Conservation (phyloP, 2,888 invertebrate genomes). For the Electrophaes corylata region DNA sequence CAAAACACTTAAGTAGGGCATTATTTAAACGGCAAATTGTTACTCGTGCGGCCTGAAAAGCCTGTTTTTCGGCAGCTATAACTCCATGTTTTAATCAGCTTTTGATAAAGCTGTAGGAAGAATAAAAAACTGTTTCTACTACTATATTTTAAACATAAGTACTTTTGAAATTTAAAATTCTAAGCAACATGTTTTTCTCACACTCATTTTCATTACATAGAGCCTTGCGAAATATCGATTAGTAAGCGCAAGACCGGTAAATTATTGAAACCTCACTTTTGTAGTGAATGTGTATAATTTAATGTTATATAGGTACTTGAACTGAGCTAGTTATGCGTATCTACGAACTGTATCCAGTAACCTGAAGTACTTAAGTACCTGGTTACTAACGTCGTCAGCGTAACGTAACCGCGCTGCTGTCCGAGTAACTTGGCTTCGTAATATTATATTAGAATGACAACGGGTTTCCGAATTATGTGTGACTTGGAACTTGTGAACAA, state of each 20-base stretch:
- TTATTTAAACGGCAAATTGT: conserved; percentile 16
- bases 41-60: conserved; percentile 11
- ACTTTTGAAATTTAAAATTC: conserved; percentile 17
- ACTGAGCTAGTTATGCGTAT: conserved; percentile 60
- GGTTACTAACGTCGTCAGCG: conserved; percentile 51
- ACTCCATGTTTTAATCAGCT: neutral
- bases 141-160: too few species aligned
- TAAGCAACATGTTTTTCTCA: conserved; percentile 35
- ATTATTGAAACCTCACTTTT: conserved; percentile 57
- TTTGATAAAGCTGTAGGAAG: too few species aligned
- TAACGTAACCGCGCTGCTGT: conserved; percentile 62
- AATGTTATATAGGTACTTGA: conserved; percentile 50
- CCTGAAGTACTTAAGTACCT: conserved; percentile 44
- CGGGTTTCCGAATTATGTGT: conserved; percentile 58
- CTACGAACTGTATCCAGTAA: conserved; percentile 55
- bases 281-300: conserved; percentile 55
- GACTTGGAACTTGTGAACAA: conserved; percentile 50
- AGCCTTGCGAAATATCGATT: conserved; percentile 37
- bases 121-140: too few species aligned
- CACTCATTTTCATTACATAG: conserved; percentile 28
- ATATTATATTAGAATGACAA: conserved; percentile 65
- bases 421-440: conserved; percentile 69
- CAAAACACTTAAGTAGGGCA: conserved; percentile 27
- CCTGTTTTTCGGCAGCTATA: neutral
- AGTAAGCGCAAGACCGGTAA: conserved; percentile 46